Evolutionary conservation across 2,113 vertebrate genomes (phyloP), one percentile per base, ranked within the genome.

Genomic region (Catharus bicknelli): DNA sequence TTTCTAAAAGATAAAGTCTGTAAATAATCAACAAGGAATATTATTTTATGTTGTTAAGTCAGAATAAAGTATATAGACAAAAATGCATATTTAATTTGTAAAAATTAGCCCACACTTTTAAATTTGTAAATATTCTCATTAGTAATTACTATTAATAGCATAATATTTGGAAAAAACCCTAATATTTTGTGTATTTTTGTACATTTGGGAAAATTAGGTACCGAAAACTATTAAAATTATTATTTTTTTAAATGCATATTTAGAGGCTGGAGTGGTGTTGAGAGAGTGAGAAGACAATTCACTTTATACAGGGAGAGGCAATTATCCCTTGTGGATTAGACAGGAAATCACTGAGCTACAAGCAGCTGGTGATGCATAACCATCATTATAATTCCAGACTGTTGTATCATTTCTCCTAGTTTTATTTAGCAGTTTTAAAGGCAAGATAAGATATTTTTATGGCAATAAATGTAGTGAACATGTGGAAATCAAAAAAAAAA

Each of bases 361-460:
- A 95, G 59, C 90, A 94, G 83, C 87, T 92, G 89, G 83, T 94
- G 75, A 90, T 91, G 42, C 73, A 78, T 95, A 94, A 90, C 61
- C 29, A 61, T 90, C 43, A 88, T 85, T 70, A 79, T 85, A 74
- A 96, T 89, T 95, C 94, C 86, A 93, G 78, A 87, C 47, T 83
- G 78, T 57, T 70, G 12, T 72, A 81, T 45, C 38, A 62, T 83
- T 94, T 86, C 57, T 78, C 36, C 66, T 43, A 30, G 57, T 61
- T 93, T 96, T 94, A 93, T 95, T 90, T 86, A 91, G 51, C 34
- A 79, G 61, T 73, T 86, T 95, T 93, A 88, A 89, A 88, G 57
- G 40, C 69, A 75, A 42, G 26, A 73, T 82, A 92, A 88, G 83
- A 79, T 87, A 81, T 62, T 88, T 95, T 94, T 90, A 88, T 82